Percentiles rank a stretch among this genome's conserved stretches.
Conservation (phyloP, 2,888 invertebrate species). For the Melanostoma scalare region DNA sequence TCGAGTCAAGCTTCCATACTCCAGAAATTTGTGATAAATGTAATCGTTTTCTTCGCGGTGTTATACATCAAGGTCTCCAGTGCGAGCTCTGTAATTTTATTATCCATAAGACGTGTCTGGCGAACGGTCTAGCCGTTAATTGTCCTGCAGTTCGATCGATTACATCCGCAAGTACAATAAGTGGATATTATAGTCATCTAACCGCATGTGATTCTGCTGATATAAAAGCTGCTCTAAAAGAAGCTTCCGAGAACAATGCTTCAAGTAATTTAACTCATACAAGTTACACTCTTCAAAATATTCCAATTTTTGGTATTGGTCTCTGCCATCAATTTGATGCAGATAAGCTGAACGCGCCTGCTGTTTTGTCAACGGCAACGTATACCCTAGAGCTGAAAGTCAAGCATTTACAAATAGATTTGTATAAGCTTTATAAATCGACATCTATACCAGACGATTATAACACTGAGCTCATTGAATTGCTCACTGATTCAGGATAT, state of each 20-base stretch:
- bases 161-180: conserved; percentile 74
- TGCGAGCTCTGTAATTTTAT: conserved; percentile 89
- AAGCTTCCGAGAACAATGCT: conserved; percentile 81
- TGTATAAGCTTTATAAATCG: conserved; percentile 85
- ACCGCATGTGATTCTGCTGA: conserved; percentile 1
- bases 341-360: conserved; percentile 84
- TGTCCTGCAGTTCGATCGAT: conserved; percentile 74
- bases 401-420: conserved; percentile 82
- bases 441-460: conserved; percentile 83
- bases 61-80: conserved; percentile 87
- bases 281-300: conserved; percentile 63
- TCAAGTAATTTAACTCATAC: conserved; percentile 16
- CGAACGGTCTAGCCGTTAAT: conserved; percentile 83
- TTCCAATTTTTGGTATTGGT: conserved; percentile 85
- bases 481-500: conserved; percentile 28
- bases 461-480: conserved; percentile 81
- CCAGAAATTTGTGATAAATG: conserved; percentile 89
- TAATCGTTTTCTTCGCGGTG: conserved; percentile 87
- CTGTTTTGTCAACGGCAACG: conserved; percentile 84
- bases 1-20: conserved; percentile 86
- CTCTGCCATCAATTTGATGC: conserved; percentile 85
- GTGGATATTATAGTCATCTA: conserved; percentile 52
- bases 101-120: conserved; percentile 87
- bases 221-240: conserved; percentile 85
- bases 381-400: conserved; percentile 84